A percentile compares a stretch with the other conserved stretches of the same genome.
phyloP scores from a whole-genome alignment of 2,888 invertebrate genomes.

The Zygogramma bicolorata region DNA sequence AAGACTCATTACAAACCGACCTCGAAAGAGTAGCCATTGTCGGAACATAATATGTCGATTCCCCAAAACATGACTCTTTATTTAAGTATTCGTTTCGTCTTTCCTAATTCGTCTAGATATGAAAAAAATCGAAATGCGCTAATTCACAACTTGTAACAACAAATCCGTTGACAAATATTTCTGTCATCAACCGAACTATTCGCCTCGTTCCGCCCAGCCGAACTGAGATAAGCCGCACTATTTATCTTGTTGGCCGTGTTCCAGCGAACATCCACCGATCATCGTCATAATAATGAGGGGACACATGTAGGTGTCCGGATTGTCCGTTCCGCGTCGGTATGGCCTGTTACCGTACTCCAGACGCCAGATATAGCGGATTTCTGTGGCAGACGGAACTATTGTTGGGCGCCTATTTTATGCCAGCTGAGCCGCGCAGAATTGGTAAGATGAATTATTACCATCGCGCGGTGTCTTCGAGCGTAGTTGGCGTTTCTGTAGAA shows the following conservation, averaged over 20 bases:
- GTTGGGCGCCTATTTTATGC: neutral
- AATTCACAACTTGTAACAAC: neutral
- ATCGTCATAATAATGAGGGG: slow-evolving; percentile 24
- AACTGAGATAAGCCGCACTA: neutral
- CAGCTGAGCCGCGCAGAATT: neutral
- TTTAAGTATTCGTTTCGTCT: no score
- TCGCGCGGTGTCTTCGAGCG: neutral
- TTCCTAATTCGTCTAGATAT: no score
- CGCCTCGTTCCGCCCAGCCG: neutral
- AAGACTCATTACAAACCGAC: no score
- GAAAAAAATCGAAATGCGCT: no score
- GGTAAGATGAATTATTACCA: neutral
- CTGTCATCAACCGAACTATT: neutral
- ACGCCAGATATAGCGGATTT: neutral
- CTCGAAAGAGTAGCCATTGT: no score
- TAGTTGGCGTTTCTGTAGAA: neutral
- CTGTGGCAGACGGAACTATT: slow-evolving; percentile 2
- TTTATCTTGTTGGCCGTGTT: slow-evolving; percentile 18
- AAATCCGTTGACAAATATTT: neutral
- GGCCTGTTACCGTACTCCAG: neutral
- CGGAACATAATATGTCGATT: no score
- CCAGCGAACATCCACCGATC: slow-evolving; percentile 18
- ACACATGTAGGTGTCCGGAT: slow-evolving; percentile 30
- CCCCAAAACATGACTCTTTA: no score
- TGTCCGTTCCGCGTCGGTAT: neutral